These are phyloP conservation scores for Muscicapa striata DNA, from an alignment of 2,797 vertebrate genomes.

Conservation along the genomic window DNA sequence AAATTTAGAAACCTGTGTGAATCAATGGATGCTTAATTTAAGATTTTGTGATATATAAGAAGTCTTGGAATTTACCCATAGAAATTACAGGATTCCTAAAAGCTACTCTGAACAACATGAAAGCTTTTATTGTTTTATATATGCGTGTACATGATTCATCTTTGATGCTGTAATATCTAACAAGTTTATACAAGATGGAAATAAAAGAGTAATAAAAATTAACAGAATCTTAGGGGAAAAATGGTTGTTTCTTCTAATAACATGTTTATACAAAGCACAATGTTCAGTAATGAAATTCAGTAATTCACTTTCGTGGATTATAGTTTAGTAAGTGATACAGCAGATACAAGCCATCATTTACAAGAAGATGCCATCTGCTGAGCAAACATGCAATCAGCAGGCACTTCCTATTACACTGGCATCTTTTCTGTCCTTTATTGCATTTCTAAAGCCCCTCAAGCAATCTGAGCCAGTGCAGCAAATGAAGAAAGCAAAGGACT, in stretches of 20 bases:
- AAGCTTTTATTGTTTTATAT: background rate
- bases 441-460: constrained; percentile 58
- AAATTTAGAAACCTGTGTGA: background rate
- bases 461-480: constrained; percentile 43
- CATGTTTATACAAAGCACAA: constrained; percentile 6
- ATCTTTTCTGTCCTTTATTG: constrained; percentile 59
- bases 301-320: constrained; percentile 12
- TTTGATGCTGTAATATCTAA: background rate
- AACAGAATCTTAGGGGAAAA: background rate
- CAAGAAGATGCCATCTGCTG: constrained; percentile 80
- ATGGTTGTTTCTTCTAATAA: background rate
- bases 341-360: constrained; percentile 72
- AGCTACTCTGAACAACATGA: background rate
- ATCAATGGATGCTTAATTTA: background rate
- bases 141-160: background rate
- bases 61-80: background rate
- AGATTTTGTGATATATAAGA: background rate
- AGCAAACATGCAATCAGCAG: constrained; percentile 76
- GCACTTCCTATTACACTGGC: constrained; percentile 60
- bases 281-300: constrained; percentile 21
- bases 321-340: constrained; percentile 24
- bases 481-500: constrained; percentile 65
- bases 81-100: background rate
- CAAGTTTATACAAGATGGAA: background rate
- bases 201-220: constrained; percentile 12